Base-by-base conservation (phyloP, 2,888 invertebrate genomes). In the Cantharis nigra region DNA sequence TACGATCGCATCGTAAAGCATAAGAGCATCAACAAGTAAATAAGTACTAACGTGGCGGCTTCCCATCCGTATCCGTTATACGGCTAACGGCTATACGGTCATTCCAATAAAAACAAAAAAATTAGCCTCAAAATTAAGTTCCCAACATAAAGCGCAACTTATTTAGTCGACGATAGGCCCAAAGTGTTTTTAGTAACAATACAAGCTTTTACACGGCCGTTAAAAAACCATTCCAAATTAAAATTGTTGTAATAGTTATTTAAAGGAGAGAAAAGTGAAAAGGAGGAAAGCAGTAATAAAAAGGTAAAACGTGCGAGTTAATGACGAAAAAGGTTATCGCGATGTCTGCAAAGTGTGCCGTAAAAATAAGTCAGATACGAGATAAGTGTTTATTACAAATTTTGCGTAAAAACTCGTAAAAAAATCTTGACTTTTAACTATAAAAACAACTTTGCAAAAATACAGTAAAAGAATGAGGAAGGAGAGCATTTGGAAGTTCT, bases 341-440 rank as follows among this genome's bases (percentile, higher is more conserved):
- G 75, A 72, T 63, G 75, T 70, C 74, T 71, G 78, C 76, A 77
- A 80, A 79, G 79, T 77, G 72, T 65, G 74, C 76, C 73, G 71
- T 75, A 78, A 79, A 78, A 80, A 81, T 79, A 78, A 76, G 78
- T 80, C 77, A 63, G 78, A 74, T 74, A 71, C 63, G 72, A 80
- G 80, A 81, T 81, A 81, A 81, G 80, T 81, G 81, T 80, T 81
- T 81, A 81, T 81, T 79, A 76, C 80, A 76, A 80, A 81, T 81
- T 80, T 79, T 80, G 78, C 75, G 72, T 76, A 77, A 80, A 65
- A 20, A 79, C 78, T 63, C 80, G 78, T 80, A 80, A 81, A 80
- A 77, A 80, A 80, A 80, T 75, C 77, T 78, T 69, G 75, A 74
- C 80, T 79, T 77, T 70, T 76, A 65, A 71, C 77, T 80, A 76